Conservation (phyloP, 2,797 vertebrate genomes). For the Knipowitschia caucasica region DNA sequence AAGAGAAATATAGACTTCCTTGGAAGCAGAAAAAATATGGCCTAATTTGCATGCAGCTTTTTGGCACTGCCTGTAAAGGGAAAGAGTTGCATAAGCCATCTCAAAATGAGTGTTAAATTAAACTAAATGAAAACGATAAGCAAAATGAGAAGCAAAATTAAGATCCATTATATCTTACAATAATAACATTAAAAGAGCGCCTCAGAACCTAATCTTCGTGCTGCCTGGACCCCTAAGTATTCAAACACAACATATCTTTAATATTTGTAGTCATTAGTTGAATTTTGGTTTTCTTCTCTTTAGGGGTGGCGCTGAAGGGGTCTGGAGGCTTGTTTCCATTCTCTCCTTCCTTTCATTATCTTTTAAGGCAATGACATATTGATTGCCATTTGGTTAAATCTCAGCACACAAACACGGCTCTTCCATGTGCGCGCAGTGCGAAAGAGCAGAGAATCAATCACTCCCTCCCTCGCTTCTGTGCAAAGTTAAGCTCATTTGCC, state of each 20-base stretch:
- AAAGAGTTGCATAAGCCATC: conserved; percentile 2
- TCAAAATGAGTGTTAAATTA: background rate
- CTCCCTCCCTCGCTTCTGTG: conserved; percentile 34
- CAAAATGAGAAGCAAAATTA: conserved; percentile 35
- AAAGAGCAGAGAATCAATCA: conserved; percentile 40
- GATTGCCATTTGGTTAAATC: conserved; percentile 24
- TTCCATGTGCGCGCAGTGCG: conserved; percentile 21
- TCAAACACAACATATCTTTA: conserved; percentile 11
- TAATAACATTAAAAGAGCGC: conserved; percentile 41
- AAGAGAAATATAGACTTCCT: background rate
- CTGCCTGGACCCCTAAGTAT: conserved; percentile 9
- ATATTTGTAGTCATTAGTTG: conserved; percentile 14
- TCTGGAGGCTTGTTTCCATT: conserved; percentile 5
- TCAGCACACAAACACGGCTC: conserved; percentile 4
- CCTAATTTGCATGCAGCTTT: background rate
- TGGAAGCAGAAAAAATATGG: background rate
- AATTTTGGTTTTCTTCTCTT: conserved; percentile 12
- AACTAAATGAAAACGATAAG: conserved; percentile 8
- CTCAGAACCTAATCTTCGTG: conserved; percentile 30
- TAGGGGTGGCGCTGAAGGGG: conserved; percentile 1
- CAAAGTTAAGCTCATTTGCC: conserved; percentile 45
- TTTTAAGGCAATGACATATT: conserved; percentile 15
- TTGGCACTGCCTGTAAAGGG: background rate
- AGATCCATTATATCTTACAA: conserved; percentile 46
- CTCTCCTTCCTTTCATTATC: conserved; percentile 10